Evolutionary conservation across 2,113 vertebrate genomes (phyloP).

Genomic region (Odontesthes bonariensis): DNA sequence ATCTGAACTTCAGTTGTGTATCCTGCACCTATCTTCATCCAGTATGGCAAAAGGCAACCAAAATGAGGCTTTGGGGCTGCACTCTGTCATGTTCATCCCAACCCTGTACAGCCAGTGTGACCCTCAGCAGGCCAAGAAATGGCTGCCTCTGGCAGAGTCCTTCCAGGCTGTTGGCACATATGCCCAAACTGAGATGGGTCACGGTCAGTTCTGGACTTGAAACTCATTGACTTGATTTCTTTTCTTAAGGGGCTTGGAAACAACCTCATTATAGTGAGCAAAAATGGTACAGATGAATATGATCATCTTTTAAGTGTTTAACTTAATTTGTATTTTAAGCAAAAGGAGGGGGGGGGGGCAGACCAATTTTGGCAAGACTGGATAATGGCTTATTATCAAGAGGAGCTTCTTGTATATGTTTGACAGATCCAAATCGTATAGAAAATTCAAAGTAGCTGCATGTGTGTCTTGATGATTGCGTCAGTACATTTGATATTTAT

Average conservation of each 20-base stretch:
- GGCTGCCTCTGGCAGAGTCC: conserved; percentile 85
- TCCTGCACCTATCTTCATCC: conserved; percentile 54
- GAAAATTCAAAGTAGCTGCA: conserved; percentile 6
- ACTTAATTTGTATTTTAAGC: not conserved
- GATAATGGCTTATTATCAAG: not conserved
- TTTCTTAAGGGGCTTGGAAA: conserved; percentile 5
- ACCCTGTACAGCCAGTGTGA: conserved; percentile 88
- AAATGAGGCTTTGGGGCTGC: conserved; percentile 84
- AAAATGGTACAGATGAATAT: not conserved
- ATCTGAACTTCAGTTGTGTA: conserved; percentile 20
- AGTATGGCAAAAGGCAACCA: conserved; percentile 54
- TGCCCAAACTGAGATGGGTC: conserved; percentile 96
- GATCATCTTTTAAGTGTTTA: not conserved
- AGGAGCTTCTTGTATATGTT: conserved; percentile 66
- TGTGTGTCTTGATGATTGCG: not conserved
- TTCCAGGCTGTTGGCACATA: conserved; percentile 92
- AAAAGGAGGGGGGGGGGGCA: not conserved
- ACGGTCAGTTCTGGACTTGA: conserved; percentile 91
- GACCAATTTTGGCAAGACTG: not conserved
- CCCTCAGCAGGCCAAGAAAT: conserved; percentile 89
- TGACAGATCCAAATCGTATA: conserved; percentile 70
- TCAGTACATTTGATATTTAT: not conserved
- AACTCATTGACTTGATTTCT: not conserved
- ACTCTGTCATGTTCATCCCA: conserved; percentile 93
- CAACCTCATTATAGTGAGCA: not conserved